phyloP scores from a whole-genome alignment of 2,797 vertebrate species.

The Tadarida brasiliensis region DNA sequence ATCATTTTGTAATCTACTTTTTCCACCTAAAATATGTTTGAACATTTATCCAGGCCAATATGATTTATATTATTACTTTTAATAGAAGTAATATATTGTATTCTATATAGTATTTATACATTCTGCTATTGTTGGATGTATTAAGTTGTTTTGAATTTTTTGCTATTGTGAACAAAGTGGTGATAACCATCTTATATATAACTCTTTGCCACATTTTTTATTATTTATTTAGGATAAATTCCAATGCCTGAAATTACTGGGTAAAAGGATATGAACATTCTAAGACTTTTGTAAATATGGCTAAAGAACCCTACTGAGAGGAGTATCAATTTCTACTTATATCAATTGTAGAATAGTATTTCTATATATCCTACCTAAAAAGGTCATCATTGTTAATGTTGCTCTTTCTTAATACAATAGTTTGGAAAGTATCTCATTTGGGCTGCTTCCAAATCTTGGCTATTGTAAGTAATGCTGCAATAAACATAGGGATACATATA shows the following conservation, averaged over 20 bases:
- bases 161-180: background rate
- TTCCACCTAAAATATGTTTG: background rate
- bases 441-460: too few species aligned
- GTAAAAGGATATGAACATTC: background rate
- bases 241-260: background rate
- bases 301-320: background rate
- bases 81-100: background rate
- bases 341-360: background rate
- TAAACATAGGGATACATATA: too few species aligned
- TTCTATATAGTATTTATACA: background rate
- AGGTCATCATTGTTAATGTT: background rate
- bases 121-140: background rate
- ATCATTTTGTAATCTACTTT: background rate
- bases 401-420: background rate
- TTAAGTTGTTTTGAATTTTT: background rate
- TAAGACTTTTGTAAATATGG: slow-evolving; percentile 5
- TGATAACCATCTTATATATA: background rate
- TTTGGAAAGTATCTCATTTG: slow-evolving; percentile 15
- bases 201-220: slow-evolving; percentile 2
- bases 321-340: background rate
- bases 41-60: background rate
- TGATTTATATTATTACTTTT: background rate
- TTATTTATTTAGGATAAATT: slow-evolving; percentile 35
- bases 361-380: background rate
- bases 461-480: too few species aligned